Conservation (phyloP, 2,797 vertebrate genomes). For the Lateolabrax maculatus region DNA sequence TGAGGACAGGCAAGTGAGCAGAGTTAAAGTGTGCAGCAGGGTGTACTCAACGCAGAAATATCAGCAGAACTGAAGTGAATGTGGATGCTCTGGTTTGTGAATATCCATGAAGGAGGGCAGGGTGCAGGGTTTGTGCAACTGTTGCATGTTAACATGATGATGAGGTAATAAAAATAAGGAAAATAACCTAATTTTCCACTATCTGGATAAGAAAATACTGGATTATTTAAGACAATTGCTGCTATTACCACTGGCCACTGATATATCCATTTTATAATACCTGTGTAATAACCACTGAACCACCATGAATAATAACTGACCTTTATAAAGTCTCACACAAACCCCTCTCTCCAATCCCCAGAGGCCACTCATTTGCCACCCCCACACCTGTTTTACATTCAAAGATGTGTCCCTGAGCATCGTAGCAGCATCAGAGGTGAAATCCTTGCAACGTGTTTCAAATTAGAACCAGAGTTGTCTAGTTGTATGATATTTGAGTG, state of each 20-base stretch:
- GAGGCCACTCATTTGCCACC: constrained; percentile 47
- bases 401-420: constrained; percentile 53
- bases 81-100: constrained; percentile 31
- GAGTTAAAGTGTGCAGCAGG: constrained; percentile 15
- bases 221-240: background rate
- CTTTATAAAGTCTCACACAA: constrained; percentile 23
- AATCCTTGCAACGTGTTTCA: constrained; percentile 50
- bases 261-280: constrained; percentile 7
- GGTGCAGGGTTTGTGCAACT: constrained; percentile 14
- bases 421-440: constrained; percentile 24
- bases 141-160: constrained; percentile 5
- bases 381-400: constrained; percentile 67
- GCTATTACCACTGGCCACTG: background rate
- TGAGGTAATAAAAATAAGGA: background rate
- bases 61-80: constrained; percentile 36
- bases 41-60: constrained; percentile 28
- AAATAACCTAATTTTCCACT: background rate
- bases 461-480: constrained; percentile 8
- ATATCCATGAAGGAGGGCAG: constrained; percentile 1
- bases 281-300: background rate
- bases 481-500: background rate
- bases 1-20: constrained; percentile 54
- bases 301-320: constrained; percentile 31
- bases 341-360: constrained; percentile 38
- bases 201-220: background rate